These are phyloP conservation scores for Rostratula benghalensis DNA, from an alignment of 2,113 vertebrate genomes.

Conservation along the genomic window DNA sequence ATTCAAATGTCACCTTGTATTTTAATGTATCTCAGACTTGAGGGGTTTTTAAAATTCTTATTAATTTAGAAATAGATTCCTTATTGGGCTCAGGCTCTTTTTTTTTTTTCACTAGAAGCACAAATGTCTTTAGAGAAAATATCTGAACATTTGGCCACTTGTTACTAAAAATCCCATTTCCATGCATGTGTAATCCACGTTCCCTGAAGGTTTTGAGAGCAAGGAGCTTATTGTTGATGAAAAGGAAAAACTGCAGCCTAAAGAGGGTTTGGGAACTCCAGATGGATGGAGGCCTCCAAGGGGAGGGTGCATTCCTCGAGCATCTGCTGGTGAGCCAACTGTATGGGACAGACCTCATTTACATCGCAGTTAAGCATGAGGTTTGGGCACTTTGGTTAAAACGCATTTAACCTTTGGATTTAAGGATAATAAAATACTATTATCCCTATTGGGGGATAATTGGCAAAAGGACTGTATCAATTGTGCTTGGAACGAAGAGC, in stretches of 20 bases:
- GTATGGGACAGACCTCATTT: not conserved
- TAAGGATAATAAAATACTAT: constrained; percentile 39
- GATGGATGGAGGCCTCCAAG: not conserved
- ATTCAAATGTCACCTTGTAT: constrained; percentile 62
- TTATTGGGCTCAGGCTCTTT: constrained; percentile 6
- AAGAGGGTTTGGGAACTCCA: constrained; percentile 26
- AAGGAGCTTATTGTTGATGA: constrained; percentile 44
- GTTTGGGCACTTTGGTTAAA: constrained; percentile 26
- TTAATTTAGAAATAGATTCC: constrained; percentile 51
- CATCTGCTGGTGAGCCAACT: constrained; percentile 15
- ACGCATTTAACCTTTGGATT: constrained; percentile 25
- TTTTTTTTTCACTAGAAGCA: not conserved
- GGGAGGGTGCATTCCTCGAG: not conserved
- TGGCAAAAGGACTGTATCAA: constrained; percentile 27
- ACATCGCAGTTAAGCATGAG: not conserved
- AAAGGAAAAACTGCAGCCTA: constrained; percentile 25
- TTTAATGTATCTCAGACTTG: constrained; percentile 38
- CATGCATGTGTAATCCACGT: constrained; percentile 18
- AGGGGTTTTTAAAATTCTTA: not conserved
- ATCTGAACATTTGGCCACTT: constrained; percentile 47
- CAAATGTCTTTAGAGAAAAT: constrained; percentile 23
- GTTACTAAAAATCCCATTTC: constrained; percentile 60
- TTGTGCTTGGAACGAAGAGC: not conserved
- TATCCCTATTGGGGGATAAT: constrained; percentile 19
- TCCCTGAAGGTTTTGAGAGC: constrained; percentile 46